Percentiles rank a stretch among this genome's conserved stretches.
phyloP scores from a whole-genome alignment of 2,888 invertebrate species.

The Caenorhabditis sp. region DNA sequence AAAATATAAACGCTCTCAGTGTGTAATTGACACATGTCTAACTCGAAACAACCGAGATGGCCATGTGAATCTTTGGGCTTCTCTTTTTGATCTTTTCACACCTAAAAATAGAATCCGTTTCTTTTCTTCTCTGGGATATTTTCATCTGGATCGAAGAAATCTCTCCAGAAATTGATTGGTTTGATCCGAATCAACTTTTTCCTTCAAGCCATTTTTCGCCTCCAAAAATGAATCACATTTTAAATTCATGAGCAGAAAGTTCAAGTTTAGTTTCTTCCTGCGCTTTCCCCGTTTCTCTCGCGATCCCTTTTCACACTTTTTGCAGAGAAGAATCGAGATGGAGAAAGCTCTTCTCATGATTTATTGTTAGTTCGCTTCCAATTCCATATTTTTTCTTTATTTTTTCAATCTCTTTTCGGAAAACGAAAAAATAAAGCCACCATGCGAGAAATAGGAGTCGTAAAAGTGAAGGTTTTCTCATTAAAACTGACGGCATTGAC shows the following conservation, averaged over 20 bases:
- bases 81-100: slow-evolving; percentile 11
- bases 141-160: not conserved
- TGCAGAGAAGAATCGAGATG: slow-evolving; percentile 19
- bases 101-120: slow-evolving; percentile 36
- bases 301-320: slow-evolving; percentile 26
- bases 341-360: slow-evolving; percentile 46
- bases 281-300: not conserved
- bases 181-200: not conserved
- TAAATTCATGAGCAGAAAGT: slow-evolving; percentile 33
- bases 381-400: slow-evolving; percentile 28
- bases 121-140: not conserved
- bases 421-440: slow-evolving; percentile 16
- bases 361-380: slow-evolving; percentile 41
- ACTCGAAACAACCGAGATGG: not conserved
- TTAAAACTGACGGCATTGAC: slow-evolving; percentile 37
- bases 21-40: slow-evolving; percentile 54
- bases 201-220: not conserved
- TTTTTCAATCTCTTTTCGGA: slow-evolving; percentile 19
- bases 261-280: slow-evolving; percentile 20
- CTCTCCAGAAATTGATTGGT: not conserved
- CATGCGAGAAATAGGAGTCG: slow-evolving; percentile 8
- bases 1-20: slow-evolving; percentile 17
- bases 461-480: slow-evolving; percentile 19
- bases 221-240: slow-evolving; percentile 19
- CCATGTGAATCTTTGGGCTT: slow-evolving; percentile 48